Percentiles rank a stretch among this genome's conserved stretches.
Conservation (phyloP, 2,797 vertebrate species). For the Poecilia velifera region DNA sequence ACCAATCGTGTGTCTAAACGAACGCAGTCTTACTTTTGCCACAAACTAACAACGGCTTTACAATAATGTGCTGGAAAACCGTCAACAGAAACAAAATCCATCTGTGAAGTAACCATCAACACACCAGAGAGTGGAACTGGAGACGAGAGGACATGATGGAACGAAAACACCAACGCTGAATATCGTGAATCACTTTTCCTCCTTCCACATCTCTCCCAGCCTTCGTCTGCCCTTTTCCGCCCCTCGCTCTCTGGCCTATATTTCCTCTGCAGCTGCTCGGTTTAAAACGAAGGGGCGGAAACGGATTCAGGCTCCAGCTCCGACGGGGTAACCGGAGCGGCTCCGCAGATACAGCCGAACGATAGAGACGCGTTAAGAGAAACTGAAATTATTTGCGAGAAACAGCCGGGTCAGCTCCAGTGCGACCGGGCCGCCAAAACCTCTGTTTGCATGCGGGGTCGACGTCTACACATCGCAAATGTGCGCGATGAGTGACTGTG, state of each 20-base stretch:
- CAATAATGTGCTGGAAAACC: constrained; percentile 25
- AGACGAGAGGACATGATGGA: constrained; percentile 24
- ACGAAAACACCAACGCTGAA: constrained; percentile 23
- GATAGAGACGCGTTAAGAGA: constrained; percentile 23
- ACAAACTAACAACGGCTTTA: constrained; percentile 35
- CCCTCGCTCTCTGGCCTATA: constrained; percentile 44
- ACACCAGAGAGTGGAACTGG: constrained; percentile 21
- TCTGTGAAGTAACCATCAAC: constrained; percentile 43
- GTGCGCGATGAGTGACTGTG: constrained; percentile 45
- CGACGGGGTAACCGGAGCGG: constrained; percentile 60
- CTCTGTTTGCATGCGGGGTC: constrained; percentile 2
- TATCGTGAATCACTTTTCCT: constrained; percentile 14
- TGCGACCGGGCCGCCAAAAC: constrained; percentile 23
- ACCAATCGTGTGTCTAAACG: constrained; percentile 43
- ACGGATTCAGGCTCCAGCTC: constrained; percentile 47
- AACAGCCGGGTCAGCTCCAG: constrained; percentile 48
- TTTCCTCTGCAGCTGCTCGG: constrained; percentile 61
- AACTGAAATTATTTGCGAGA: constrained; percentile 40
- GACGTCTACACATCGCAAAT: constrained; percentile 20
- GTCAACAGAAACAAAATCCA: constrained; percentile 30
- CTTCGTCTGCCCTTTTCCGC: constrained; percentile 29
- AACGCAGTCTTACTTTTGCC: constrained; percentile 25
- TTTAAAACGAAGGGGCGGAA: constrained; percentile 45
- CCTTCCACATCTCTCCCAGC: background rate
- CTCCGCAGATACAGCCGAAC: constrained; percentile 60